These are phyloP conservation scores for Thrips palmi DNA, from an alignment of 1,140 invertebrate species.

Conservation along the genomic window DNA sequence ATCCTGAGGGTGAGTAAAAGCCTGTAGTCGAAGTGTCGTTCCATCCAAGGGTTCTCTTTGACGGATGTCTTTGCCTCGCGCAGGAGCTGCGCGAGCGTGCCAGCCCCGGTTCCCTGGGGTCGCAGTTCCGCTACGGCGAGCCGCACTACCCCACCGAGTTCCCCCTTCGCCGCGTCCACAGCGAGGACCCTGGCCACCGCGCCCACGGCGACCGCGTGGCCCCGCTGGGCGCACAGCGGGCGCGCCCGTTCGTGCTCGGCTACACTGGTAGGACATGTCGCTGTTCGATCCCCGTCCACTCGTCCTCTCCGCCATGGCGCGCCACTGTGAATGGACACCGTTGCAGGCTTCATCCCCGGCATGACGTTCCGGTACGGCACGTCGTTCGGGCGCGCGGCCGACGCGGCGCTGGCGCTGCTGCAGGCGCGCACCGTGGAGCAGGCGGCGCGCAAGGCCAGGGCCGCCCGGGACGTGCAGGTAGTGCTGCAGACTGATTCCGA, in stretches of 20 bases:
- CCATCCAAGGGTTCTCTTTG: neutral
- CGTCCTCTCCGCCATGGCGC: neutral
- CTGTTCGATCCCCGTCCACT: neutral
- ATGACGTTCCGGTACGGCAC: slow-evolving; percentile 40
- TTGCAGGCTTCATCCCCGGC: slow-evolving; percentile 36
- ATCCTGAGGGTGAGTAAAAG: slow-evolving; percentile 35
- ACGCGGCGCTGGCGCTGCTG: too few species aligned
- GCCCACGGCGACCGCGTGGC: slow-evolving; percentile 24
- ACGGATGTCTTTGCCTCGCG: slow-evolving; percentile 5
- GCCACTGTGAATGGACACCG: neutral
- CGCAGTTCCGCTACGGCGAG: slow-evolving; percentile 16
- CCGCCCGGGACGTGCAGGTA: too few species aligned
- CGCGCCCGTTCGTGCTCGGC: slow-evolving; percentile 39
- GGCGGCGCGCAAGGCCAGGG: too few species aligned
- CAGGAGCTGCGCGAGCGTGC: slow-evolving; percentile 29
- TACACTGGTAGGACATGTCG: slow-evolving; percentile 33
- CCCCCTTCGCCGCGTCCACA: slow-evolving; percentile 11
- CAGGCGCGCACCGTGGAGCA: too few species aligned
- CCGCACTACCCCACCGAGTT: slow-evolving; percentile 8
- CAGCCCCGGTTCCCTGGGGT: slow-evolving; percentile 14
- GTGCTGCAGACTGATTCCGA: too few species aligned
- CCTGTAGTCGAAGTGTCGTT: neutral
- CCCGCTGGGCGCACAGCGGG: slow-evolving; percentile 24
- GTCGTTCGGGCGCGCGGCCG: slow-evolving; percentile 44
- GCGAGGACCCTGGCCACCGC: slow-evolving; percentile 18